These are phyloP conservation scores for Parambassis ranga DNA, from an alignment of 2,797 vertebrate genomes.

Conservation along the genomic window DNA sequence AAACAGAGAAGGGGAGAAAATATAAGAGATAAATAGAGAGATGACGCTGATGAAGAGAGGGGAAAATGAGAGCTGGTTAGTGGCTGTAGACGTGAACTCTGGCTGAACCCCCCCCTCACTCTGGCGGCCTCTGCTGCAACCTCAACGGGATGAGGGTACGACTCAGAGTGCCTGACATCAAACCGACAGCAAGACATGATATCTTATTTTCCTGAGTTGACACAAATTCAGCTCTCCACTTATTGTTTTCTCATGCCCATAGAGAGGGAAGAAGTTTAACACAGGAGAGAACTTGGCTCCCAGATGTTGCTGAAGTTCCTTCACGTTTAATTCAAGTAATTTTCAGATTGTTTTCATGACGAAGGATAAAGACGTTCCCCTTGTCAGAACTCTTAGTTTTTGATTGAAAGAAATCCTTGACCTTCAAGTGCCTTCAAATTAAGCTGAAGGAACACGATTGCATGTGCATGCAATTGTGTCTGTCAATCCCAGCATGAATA, in stretches of 20 bases:
- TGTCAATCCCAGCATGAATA: conserved; percentile 74
- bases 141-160: conserved; percentile 87
- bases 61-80: conserved; percentile 78
- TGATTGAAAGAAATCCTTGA: conserved; percentile 78
- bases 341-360: conserved; percentile 84
- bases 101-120: conserved; percentile 86
- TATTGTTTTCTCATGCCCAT: conserved; percentile 92
- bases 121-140: conserved; percentile 86
- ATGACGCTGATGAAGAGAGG: conserved; percentile 58
- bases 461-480: conserved; percentile 83
- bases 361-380: conserved; percentile 84
- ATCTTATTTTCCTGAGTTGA: conserved; percentile 99
- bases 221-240: conserved; percentile 92
- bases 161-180: conserved; percentile 93
- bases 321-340: conserved; percentile 89
- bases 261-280: conserved; percentile 67
- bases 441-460: conserved; percentile 67
- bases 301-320: conserved; percentile 85
- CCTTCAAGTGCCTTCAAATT: conserved; percentile 75
- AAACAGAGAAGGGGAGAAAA: conserved; percentile 5
- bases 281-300: conserved; percentile 74
- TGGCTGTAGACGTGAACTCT: conserved; percentile 92
- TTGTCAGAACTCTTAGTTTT: conserved; percentile 71
- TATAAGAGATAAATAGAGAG: conserved; percentile 45
- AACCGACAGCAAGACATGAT: conserved; percentile 97